Conservation (phyloP, 2,797 vertebrate species). For the Cyprinodon diabolis region DNA sequence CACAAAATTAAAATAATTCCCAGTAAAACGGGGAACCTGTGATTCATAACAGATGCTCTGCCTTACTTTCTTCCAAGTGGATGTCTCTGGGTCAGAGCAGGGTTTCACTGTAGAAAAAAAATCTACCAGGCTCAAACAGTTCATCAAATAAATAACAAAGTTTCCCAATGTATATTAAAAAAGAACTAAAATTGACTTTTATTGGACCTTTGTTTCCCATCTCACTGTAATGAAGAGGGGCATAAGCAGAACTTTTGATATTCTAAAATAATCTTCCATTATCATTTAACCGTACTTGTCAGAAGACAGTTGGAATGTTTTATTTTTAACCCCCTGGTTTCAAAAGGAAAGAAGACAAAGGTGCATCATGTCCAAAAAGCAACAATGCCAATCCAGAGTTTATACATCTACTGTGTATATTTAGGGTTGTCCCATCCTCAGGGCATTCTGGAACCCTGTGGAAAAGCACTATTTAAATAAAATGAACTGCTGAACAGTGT, state of each 20-base stretch:
- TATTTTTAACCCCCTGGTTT: background rate
- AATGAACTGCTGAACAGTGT: too few species aligned
- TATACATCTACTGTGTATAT: too few species aligned
- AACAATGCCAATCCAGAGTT: background rate
- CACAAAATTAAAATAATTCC: conserved; percentile 4
- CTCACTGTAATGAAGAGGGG: background rate
- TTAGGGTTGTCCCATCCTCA: too few species aligned
- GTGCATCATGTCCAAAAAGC: background rate
- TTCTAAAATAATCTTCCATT: background rate
- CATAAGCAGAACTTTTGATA: background rate
- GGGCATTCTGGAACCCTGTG: too few species aligned
- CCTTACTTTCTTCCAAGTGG: background rate
- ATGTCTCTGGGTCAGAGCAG: background rate
- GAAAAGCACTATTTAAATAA: too few species aligned
- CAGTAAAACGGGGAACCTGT: background rate
- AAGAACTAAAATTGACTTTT: background rate
- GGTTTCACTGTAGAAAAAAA: background rate
- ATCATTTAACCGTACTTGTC: background rate
- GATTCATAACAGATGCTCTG: conserved; percentile 15
- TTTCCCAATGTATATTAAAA: background rate
- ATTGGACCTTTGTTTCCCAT: background rate
- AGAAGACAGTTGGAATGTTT: too few species aligned
- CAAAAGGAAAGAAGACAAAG: background rate
- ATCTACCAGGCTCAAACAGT: background rate
- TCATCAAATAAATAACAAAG: background rate